Evolutionary conservation across 2,113 vertebrate genomes (phyloP).

Genomic region (Capricornis sumatraensis): DNA sequence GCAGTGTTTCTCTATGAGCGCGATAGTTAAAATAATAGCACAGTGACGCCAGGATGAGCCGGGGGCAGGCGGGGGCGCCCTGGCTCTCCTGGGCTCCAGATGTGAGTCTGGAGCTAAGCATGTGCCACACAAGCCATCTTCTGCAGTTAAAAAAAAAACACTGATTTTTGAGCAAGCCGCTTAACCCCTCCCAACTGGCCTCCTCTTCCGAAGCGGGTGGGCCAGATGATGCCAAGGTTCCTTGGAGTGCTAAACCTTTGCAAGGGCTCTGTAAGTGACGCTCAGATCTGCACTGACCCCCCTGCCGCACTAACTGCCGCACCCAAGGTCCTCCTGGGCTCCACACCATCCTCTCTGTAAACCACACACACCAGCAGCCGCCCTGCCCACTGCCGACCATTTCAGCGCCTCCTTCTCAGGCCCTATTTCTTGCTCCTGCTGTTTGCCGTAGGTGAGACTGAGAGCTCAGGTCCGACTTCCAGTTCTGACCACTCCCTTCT

Average conservation of each 20-base stretch:
- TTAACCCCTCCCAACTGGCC: neutral
- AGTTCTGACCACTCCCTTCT: neutral
- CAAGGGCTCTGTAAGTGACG: neutral
- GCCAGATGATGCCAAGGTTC: neutral
- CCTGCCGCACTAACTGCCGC: rapidly evolving
- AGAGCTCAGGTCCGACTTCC: neutral
- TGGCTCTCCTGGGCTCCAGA: neutral
- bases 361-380: neutral
- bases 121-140: neutral
- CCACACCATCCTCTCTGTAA: neutral
- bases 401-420: neutral
- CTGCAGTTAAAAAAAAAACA: too few relatives aligned
- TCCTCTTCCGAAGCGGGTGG: neutral
- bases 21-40: neutral
- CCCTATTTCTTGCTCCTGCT: neutral
- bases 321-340: neutral
- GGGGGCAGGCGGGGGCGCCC: neutral
- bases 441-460: neutral
- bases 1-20: neutral
- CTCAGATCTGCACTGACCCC: too few relatives aligned
- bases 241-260: neutral
- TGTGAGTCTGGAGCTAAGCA: neutral
- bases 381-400: rapidly evolving
- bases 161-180: neutral
- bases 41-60: rapidly evolving